Evolutionary conservation across 2,888 invertebrate genomes (phyloP).

Genomic region (Caenorhabditis uteleia): DNA sequence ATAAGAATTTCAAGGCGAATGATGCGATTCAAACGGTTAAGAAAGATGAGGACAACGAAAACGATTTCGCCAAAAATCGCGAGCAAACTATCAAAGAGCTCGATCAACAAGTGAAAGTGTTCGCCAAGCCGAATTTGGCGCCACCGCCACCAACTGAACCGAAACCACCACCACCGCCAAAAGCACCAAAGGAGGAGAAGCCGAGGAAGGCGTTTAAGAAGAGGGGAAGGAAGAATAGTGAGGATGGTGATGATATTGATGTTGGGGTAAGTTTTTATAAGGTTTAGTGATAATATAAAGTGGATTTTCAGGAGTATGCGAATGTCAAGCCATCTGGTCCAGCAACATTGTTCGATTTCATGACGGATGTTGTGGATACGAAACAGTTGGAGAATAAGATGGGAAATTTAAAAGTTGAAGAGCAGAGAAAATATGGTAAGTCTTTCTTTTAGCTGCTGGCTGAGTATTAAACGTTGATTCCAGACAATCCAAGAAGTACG

Average conservation of each 20-base stretch:
- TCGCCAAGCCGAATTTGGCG: slow-evolving; percentile 18
- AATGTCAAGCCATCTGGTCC: slow-evolving; percentile 23
- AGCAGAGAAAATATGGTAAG: too few relatives aligned
- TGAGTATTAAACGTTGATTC: too few relatives aligned
- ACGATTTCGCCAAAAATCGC: slow-evolving; percentile 24
- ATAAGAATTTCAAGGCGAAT: slow-evolving; percentile 43
- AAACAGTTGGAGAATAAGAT: slow-evolving; percentile 1
- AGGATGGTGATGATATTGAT: slow-evolving; percentile 26
- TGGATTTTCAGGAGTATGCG: slow-evolving; percentile 8
- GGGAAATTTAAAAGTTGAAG: neutral
- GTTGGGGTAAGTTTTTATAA: slow-evolving; percentile 6
- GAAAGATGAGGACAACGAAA: slow-evolving; percentile 17
- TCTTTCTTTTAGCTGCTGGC: neutral
- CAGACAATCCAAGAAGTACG: neutral
- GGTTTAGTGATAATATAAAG: neutral
- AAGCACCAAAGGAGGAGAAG: neutral
- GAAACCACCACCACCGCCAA: neutral
- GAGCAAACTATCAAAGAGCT: slow-evolving; percentile 21
- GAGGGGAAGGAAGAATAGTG: slow-evolving; percentile 24
- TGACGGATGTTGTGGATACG: slow-evolving; percentile 3
- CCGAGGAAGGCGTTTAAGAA: slow-evolving; percentile 3
- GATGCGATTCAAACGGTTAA: slow-evolving; percentile 27
- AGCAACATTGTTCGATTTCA: slow-evolving; percentile 39
- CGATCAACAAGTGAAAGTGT: slow-evolving; percentile 11
- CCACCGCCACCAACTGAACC: slow-evolving; percentile 7